These are phyloP conservation scores for Rhinoderma darwinii DNA, from an alignment of 2,113 vertebrate genomes.

Conservation along the genomic window DNA sequence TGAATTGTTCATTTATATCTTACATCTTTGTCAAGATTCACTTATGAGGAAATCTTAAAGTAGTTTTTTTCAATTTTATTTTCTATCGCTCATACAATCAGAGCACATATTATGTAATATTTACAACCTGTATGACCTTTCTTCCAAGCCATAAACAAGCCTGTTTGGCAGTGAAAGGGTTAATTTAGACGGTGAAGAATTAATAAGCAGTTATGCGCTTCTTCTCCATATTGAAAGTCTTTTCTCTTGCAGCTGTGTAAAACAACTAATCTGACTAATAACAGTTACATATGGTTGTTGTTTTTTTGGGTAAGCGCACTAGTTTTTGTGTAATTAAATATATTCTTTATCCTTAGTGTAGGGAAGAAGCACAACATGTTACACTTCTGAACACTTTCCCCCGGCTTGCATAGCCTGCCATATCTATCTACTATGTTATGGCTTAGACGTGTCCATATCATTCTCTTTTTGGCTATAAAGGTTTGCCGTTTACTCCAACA, in stretches of 20 bases:
- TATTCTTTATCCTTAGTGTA: background rate
- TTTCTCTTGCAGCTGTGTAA: constrained; percentile 48
- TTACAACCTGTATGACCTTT: background rate
- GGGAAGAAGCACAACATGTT: background rate
- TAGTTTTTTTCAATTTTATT: no score
- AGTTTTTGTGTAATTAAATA: background rate
- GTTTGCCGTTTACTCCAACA: no score
- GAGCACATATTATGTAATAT: background rate
- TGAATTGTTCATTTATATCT: background rate
- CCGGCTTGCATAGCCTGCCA: background rate
- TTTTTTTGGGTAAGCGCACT: background rate
- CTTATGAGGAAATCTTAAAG: no score
- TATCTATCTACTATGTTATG: no score
- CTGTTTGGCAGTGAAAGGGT: constrained; percentile 5
- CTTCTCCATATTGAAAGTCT: constrained; percentile 1
- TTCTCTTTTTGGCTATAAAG: no score
- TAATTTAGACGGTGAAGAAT: background rate
- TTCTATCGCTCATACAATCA: background rate
- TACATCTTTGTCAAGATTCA: no score
- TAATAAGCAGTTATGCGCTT: constrained; percentile 34
- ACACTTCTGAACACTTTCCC: no score
- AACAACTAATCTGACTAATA: constrained; percentile 16
- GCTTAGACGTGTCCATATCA: no score
- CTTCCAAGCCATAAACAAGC: background rate
- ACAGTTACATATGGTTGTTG: background rate